Percentiles rank a stretch among this genome's conserved stretches.
Evolutionary conservation across 92 coral and sea anemone genomes (phyloP).

Genomic region (Umimayanthus kanabou): DNA sequence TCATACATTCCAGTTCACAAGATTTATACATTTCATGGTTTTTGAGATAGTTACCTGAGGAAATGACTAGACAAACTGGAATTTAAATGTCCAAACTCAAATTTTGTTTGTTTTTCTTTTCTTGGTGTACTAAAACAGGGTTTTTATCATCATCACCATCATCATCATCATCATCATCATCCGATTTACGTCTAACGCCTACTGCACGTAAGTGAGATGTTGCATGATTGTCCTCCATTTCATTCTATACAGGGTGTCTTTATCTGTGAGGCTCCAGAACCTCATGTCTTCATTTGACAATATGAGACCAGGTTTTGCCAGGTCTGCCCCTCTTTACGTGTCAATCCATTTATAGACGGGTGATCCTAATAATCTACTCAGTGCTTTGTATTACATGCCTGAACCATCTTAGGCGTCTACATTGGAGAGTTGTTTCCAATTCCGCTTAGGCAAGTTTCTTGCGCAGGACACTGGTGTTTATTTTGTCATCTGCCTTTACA

Average conservation of each 20-base stretch:
- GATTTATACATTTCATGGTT: too few species aligned
- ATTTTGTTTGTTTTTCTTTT: too few species aligned
- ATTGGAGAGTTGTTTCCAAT: background rate
- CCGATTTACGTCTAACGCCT: background rate
- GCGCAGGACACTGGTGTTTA: background rate
- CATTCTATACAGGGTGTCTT: background rate
- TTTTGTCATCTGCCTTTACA: background rate
- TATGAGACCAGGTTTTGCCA: background rate
- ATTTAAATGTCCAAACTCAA: too few species aligned
- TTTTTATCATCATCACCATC: background rate
- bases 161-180: background rate
- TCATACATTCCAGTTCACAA: too few species aligned
- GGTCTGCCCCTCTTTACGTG: background rate
- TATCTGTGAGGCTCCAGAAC: background rate
- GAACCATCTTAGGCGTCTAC: background rate
- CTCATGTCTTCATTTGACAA: background rate
- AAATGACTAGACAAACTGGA: too few species aligned
- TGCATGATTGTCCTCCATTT: background rate
- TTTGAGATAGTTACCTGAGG: too few species aligned
- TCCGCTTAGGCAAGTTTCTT: background rate
- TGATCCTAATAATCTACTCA: background rate
- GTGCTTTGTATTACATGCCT: background rate
- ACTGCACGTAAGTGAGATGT: background rate
- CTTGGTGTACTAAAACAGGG: too few species aligned
- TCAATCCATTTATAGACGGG: background rate